Percentiles rank a stretch among this genome's conserved stretches.
Conservation (phyloP, 2,797 vertebrate species). For the Nasua narica region DNA sequence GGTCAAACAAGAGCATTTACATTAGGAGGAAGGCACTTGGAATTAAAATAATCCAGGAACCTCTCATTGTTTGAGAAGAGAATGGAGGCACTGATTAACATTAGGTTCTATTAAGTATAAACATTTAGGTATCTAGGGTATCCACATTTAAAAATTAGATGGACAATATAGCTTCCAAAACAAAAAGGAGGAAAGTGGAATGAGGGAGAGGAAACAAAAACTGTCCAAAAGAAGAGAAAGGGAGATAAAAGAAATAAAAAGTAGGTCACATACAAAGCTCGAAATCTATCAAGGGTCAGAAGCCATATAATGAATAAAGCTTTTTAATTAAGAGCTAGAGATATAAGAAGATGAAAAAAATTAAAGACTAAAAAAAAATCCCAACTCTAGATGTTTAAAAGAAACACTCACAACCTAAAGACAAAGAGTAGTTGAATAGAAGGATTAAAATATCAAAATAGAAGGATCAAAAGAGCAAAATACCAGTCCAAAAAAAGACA, state of each 20-base stretch:
- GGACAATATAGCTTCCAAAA: not conserved
- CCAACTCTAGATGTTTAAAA: not conserved
- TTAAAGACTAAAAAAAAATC: not conserved
- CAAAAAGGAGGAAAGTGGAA: not conserved
- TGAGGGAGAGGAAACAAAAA: not conserved
- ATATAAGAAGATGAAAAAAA: not conserved
- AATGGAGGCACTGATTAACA: not conserved
- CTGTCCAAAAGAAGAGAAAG: not conserved
- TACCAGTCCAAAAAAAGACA: not conserved
- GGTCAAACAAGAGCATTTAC: not conserved
- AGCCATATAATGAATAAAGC: not conserved
- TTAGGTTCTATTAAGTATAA: not conserved
- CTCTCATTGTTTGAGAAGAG: not conserved
- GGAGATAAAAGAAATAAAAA: not conserved
- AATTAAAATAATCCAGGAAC: not conserved
- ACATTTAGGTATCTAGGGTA: not conserved
- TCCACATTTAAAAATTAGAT: not conserved
- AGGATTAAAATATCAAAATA: not conserved
- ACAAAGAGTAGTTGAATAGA: not conserved
- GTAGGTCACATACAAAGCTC: not conserved
- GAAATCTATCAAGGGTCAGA: not conserved
- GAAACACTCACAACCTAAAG: not conserved
- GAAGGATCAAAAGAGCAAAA: not conserved
- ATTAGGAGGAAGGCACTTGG: not conserved
- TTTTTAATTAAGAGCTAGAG: not conserved